phyloP scores from a whole-genome alignment of 1,140 invertebrate species.

The Heliconius congener region DNA sequence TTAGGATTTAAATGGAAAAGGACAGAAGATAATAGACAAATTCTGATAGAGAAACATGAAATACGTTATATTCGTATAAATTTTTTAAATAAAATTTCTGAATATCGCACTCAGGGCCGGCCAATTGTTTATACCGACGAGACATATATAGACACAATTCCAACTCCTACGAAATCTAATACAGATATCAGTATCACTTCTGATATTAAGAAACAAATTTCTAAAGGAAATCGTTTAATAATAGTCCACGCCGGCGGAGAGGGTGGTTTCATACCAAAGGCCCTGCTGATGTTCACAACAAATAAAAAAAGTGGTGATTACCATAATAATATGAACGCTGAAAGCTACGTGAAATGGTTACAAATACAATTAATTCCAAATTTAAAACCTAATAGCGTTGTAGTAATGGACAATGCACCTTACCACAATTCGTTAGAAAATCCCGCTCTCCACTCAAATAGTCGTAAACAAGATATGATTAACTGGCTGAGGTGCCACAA shows the following conservation, averaged over 20 bases:
- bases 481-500: conserved; percentile 31
- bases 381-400: conserved; percentile 26
- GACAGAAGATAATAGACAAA: conserved; percentile 28
- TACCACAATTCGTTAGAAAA: conserved; percentile 29
- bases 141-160: conserved; percentile 22
- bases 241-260: conserved; percentile 41
- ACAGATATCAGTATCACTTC: not conserved
- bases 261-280: conserved; percentile 40
- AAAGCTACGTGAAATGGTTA: conserved; percentile 43
- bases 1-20: conserved; percentile 33
- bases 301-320: conserved; percentile 41
- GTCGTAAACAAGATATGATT: conserved; percentile 26
- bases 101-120: conserved; percentile 30
- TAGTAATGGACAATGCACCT: conserved; percentile 35
- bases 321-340: conserved; percentile 42
- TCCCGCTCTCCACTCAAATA: conserved; percentile 22
- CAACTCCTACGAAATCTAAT: conserved; percentile 2
- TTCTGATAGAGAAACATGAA: conserved; percentile 23
- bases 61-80: conserved; percentile 26
- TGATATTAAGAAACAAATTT: conserved; percentile 9
- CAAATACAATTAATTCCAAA: conserved; percentile 40
- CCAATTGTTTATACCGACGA: conserved; percentile 37
- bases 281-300: conserved; percentile 40
- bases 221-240: conserved; percentile 34
- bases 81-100: conserved; percentile 30